Base-by-base conservation (phyloP, 2,888 invertebrate species). In the Lasioglossum pauxillum region DNA sequence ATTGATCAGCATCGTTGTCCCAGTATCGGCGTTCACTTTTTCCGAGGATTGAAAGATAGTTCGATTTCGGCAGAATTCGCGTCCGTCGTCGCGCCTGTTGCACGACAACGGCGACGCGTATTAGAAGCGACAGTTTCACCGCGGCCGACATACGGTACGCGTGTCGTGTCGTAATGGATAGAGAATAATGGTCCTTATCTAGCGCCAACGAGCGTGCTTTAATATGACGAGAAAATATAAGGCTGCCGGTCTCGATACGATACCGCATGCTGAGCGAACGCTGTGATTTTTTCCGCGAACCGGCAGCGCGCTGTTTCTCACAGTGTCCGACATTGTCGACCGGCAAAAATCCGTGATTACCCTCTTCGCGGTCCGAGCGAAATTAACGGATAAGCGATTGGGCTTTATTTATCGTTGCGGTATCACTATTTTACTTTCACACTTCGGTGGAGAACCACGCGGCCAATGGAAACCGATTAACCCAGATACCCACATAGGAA, bases 201-300 rank as follows among this genome's bases (percentile, higher is more conserved):
- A 83, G 80, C 88, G 85, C 88, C 83, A 87, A 82, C 86, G 83
- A 84, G 87, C 83, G 89, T 91, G 86, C 91, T 91, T 92, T 90
- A 91, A 92, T 91, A 90, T 90, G 90, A 90, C 90, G 92, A 90
- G 91, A 91, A 92, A 92, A 92, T 92, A 91, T 91, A 90, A 89
- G 90, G 89, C 90, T 92, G 87, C 88, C 76, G 82, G 84, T 83
- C 69, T 82, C 87, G 90, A 89, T 89, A 89, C 76, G 84, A 88
- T 89, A 88, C 88, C 86, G 85, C 83, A 85, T 88, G 89, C 88
- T 86, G 89, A 80, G 84, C 38, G 38, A 88, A 89, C 86, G 75
- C 80, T 41, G 72, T 16, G 23, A 60, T 80, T 78, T 78, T 57
- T 35, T 64, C 44, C 38, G 23, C 69, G 35, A 31, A 35, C 19